Percentiles rank a stretch among this genome's conserved stretches.
Evolutionary conservation across 2,113 vertebrate species (phyloP).

Genomic region (Paramisgurnus dabryanus): DNA sequence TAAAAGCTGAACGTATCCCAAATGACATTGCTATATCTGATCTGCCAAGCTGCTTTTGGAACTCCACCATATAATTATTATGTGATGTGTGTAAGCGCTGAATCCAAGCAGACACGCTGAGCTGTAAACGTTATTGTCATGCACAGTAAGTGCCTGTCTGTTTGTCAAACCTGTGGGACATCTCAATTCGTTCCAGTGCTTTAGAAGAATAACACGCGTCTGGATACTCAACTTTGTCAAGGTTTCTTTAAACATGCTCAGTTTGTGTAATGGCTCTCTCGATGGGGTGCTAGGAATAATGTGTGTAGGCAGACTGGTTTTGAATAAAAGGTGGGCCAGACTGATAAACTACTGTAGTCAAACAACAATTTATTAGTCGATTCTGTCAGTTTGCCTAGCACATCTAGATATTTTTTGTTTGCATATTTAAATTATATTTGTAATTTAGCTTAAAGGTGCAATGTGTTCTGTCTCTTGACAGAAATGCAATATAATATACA

Average conservation of each 20-base stretch:
- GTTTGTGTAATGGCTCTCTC: constrained; percentile 26
- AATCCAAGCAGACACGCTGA: constrained; percentile 4
- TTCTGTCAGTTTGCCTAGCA: too few species aligned
- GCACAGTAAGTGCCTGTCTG: not conserved
- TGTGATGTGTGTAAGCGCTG: constrained; percentile 1
- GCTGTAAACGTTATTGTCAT: constrained; percentile 33
- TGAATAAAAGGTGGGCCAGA: too few species aligned
- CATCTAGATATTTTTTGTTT: too few species aligned
- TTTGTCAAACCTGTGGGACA: constrained; percentile 25
- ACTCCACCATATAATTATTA: not conserved
- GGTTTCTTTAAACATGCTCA: constrained; percentile 8
- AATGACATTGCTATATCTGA: constrained; percentile 14
- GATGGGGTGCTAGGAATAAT: not conserved
- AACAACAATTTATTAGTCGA: too few species aligned
- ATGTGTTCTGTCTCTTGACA: too few species aligned
- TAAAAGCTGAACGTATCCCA: not conserved
- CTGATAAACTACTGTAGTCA: too few species aligned
- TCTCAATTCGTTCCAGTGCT: constrained; percentile 21
- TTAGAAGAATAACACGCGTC: constrained; percentile 3
- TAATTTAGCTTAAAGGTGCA: too few species aligned
- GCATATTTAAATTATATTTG: too few species aligned
- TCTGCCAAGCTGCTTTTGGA: constrained; percentile 12
- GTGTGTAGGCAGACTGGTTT: not conserved
- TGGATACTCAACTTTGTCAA: constrained; percentile 28
- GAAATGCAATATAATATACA: too few species aligned